Evolutionary conservation across 1,140 invertebrate species (phyloP).

Genomic region (Bradynema listronoti): DNA sequence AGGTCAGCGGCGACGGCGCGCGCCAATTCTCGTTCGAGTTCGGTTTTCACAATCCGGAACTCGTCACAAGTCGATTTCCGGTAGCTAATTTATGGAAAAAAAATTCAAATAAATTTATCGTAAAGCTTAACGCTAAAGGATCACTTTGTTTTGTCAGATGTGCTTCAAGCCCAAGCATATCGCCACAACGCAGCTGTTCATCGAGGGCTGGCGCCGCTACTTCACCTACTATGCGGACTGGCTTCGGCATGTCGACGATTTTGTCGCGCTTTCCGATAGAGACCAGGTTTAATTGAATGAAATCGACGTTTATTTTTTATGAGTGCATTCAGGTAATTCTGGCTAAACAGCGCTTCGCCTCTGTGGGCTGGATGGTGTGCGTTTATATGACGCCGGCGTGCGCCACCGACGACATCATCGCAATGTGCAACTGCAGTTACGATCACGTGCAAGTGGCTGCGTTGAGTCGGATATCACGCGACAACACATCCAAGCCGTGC

Average conservation of each 20-base stretch:
- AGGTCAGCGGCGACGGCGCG: no score
- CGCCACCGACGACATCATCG: neutral
- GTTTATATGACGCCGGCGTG: conserved; percentile 7
- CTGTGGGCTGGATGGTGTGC: conserved; percentile 23
- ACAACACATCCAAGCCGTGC: neutral
- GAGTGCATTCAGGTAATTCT: conserved; percentile 11
- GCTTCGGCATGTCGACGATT: conserved; percentile 19
- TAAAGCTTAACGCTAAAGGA: neutral
- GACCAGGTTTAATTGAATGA: conserved; percentile 16
- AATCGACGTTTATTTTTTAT: neutral
- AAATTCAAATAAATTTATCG: neutral
- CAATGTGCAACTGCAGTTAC: conserved; percentile 9
- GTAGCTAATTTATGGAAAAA: neutral
- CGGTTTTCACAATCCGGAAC: conserved; percentile 14
- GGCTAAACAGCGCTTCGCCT: conserved; percentile 16
- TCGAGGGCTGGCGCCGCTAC: conserved; percentile 23
- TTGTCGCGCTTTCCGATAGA: conserved; percentile 3
- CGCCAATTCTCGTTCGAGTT: conserved; percentile 14
- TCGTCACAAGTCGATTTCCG: conserved; percentile 21
- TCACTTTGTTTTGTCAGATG: conserved; percentile 13
- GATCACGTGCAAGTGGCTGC: neutral
- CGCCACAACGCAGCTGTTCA: conserved; percentile 18
- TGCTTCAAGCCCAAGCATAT: conserved; percentile 3
- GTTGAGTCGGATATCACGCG: neutral
- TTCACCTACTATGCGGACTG: conserved; percentile 27